Conservation (phyloP, 2,797 vertebrate genomes). For the Zonotrichia albicollis region DNA sequence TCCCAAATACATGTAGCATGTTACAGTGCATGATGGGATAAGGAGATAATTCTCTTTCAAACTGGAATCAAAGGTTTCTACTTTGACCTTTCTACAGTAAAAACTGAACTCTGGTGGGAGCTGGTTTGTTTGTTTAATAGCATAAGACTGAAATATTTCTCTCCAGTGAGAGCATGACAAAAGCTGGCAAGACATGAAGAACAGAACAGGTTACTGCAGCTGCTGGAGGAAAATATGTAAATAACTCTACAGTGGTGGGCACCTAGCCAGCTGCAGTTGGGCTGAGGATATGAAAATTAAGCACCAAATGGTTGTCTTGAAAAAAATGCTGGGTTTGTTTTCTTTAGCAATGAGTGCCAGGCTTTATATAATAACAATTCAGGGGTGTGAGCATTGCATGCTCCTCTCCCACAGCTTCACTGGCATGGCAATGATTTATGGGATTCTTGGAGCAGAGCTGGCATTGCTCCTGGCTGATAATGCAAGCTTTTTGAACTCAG, state of each 20-base stretch:
- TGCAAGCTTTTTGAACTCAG: neutral
- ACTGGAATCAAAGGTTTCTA: neutral
- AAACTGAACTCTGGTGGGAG: neutral
- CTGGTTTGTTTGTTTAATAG: neutral
- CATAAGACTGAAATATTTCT: neutral
- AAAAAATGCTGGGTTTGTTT: neutral
- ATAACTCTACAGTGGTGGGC: neutral
- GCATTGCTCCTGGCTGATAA: neutral
- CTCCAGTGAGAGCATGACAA: neutral
- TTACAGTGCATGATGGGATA: neutral
- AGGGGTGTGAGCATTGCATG: neutral
- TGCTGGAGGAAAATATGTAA: neutral
- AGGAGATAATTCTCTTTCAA: neutral
- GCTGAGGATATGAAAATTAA: neutral
- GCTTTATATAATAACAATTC: neutral
- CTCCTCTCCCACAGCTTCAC: neutral
- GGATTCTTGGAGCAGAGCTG: neutral
- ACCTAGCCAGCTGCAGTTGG: neutral
- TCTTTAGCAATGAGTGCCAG: neutral
- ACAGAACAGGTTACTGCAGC: neutral
- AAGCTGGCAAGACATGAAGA: neutral
- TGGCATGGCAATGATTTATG: neutral
- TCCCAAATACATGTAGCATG: fast-evolving
- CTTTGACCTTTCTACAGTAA: neutral
- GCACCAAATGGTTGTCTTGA: neutral